Evolutionary conservation across 2,113 vertebrate species (phyloP).

Genomic region (Cephalopholis sonnerati): DNA sequence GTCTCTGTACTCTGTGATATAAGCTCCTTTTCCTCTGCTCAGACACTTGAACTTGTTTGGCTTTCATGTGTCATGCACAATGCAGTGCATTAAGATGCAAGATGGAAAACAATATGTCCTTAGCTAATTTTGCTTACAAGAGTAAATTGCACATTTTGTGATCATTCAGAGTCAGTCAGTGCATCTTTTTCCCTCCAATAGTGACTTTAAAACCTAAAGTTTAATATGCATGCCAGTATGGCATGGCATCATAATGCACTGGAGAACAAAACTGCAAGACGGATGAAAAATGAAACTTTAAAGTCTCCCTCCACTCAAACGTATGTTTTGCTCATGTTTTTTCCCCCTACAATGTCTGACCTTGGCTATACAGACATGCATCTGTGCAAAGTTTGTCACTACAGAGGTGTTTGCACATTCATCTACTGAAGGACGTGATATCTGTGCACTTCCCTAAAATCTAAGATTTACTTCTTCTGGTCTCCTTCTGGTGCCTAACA

Average conservation of each 20-base stretch:
- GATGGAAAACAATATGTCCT: background rate
- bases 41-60: background rate
- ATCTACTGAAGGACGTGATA: too few species aligned
- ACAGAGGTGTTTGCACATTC: too few species aligned
- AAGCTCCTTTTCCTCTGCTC: background rate
- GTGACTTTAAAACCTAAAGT: background rate
- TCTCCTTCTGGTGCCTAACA: too few species aligned
- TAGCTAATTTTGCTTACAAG: background rate
- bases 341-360: too few species aligned
- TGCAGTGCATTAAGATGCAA: slow-evolving; percentile 9
- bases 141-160: background rate
- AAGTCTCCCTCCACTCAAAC: too few species aligned
- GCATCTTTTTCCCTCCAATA: background rate
- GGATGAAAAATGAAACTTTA: background rate
- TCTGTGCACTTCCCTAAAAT: too few species aligned
- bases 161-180: background rate
- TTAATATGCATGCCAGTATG: background rate
- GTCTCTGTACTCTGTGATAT: slow-evolving; percentile 27
- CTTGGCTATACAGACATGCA: too few species aligned
- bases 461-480: too few species aligned
- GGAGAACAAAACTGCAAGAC: background rate
- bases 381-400: too few species aligned
- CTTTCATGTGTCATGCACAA: background rate
- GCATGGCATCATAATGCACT: background rate
- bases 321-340: too few species aligned